Percentiles rank a stretch among this genome's conserved stretches.
Evolutionary conservation across 2,113 vertebrate genomes (phyloP).

Genomic region (Elephantulus edwardii): DNA sequence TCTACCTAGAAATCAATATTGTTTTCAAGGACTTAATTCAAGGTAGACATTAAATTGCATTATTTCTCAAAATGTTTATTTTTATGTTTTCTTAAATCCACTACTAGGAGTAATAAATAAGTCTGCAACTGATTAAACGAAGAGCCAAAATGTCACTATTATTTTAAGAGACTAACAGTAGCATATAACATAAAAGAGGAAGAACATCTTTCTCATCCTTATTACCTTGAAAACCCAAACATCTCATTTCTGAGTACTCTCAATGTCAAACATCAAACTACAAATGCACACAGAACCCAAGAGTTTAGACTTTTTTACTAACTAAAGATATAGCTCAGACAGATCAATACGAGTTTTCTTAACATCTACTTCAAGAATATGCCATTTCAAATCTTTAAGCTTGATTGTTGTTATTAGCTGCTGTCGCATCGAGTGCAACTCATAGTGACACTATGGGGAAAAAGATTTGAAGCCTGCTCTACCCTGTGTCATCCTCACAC

Average conservation of each 20-base stretch:
- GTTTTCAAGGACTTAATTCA: slow-evolving; percentile 4
- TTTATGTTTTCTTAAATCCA: slow-evolving; percentile 4
- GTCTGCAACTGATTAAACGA: background rate
- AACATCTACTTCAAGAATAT: background rate
- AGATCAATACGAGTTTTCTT: slow-evolving; percentile 15
- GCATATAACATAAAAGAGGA: background rate
- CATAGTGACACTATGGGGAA: too few relatives aligned
- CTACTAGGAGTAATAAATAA: background rate
- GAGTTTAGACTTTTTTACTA: background rate
- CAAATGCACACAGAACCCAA: background rate
- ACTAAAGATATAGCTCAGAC: background rate
- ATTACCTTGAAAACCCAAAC: background rate
- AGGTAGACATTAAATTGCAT: background rate
- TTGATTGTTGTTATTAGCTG: too few relatives aligned
- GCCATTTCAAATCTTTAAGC: background rate
- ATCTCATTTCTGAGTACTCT: background rate
- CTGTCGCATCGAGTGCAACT: too few relatives aligned
- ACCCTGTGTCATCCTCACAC: too few relatives aligned
- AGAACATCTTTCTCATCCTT: background rate
- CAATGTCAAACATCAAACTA: background rate
- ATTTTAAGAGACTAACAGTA: background rate
- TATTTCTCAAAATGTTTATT: background rate
- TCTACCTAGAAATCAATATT: background rate
- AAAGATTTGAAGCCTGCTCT: too few relatives aligned
- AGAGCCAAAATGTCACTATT: background rate